Base-by-base conservation (phyloP, 2,797 vertebrate species). In the Cyprinella venusta region DNA sequence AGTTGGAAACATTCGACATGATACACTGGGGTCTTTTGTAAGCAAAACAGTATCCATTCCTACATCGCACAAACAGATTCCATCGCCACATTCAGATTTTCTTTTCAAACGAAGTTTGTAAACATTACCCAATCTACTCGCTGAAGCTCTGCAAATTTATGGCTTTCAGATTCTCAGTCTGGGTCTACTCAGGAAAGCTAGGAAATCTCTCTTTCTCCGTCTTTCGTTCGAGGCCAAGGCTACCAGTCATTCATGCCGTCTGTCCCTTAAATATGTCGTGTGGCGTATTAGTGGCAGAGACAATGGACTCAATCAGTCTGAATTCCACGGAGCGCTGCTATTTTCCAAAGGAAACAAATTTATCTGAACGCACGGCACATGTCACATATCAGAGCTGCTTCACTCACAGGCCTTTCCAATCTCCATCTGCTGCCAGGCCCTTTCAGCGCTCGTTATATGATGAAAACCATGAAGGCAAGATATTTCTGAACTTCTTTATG, bases 301-400 rank as follows among this genome's bases (percentile, higher is more conserved):
- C 68, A 61, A 33, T 76, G 13, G 54, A 71, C 67, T 56, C 54
- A 72, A 71, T 80, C 48, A 38, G 69, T 72, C 79, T 74, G 79
- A 38, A 81, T 82, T 65, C 50, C 38, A 21, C 36, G 3, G 45
- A 65, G 48, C 59, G 38, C 74, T 71, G 76, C 69, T 61, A 52
- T 61, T 78, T 71, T 80, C 76, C 69, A 81, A 78, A 78, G 79
- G 80, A 85, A 87, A 81, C 74, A 75, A 56, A 79, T 79, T 77
- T 50, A 84, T 87, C 84, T 61, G 65, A 80, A 59, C 75, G 13
- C 76, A 61, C 24, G 38, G 71, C 63, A 59, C 72, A 72, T 77
- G 77, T 75, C 81, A 84, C 78, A 85, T 76, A 80, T 85, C 79
- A 86, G 79, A 75, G 74, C 52, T 38, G 74, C 54, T 84, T 79